phyloP scores from a whole-genome alignment of 1,140 invertebrate species.

The Ectropis grisescens region DNA sequence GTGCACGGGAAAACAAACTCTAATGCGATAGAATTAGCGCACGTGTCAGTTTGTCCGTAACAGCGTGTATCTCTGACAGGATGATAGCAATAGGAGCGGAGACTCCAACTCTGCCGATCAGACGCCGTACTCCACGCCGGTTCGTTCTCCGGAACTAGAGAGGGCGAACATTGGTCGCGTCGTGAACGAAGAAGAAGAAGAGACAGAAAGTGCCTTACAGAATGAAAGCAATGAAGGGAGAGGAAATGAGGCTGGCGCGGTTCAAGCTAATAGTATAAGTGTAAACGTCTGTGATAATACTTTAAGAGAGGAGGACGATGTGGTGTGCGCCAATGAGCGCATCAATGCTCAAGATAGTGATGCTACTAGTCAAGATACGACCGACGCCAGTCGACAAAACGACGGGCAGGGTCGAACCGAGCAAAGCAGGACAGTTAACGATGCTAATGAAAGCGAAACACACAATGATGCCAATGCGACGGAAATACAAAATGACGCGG shows the following conservation, averaged over 20 bases:
- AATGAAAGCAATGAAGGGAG: no score
- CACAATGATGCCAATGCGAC: neutral
- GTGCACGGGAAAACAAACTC: constrained; percentile 8
- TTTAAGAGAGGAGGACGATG: constrained; percentile 37
- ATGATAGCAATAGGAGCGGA: constrained; percentile 49
- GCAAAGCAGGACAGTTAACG: no score
- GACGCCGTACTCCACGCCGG: constrained; percentile 41
- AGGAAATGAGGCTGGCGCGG: neutral
- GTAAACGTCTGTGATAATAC: constrained; percentile 53
- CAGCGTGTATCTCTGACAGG: constrained; percentile 43
- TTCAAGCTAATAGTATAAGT: constrained; percentile 35
- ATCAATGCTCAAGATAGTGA: constrained; percentile 18
- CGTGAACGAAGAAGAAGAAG: constrained; percentile 1
- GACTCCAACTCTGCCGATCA: constrained; percentile 37
- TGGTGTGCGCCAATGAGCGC: constrained; percentile 44
- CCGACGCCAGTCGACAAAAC: constrained; percentile 2
- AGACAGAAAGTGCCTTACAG: neutral
- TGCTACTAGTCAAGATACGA: constrained; percentile 38
- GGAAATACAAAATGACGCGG: constrained; percentile 1
- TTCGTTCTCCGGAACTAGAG: constrained; percentile 26
- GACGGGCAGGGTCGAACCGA: no score
- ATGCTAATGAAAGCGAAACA: constrained; percentile 2
- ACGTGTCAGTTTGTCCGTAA: constrained; percentile 23
- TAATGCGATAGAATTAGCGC: constrained; percentile 6
- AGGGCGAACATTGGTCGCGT: neutral